These are phyloP conservation scores for Sericinus montela DNA, from an alignment of 2,888 invertebrate genomes.

Conservation along the genomic window DNA sequence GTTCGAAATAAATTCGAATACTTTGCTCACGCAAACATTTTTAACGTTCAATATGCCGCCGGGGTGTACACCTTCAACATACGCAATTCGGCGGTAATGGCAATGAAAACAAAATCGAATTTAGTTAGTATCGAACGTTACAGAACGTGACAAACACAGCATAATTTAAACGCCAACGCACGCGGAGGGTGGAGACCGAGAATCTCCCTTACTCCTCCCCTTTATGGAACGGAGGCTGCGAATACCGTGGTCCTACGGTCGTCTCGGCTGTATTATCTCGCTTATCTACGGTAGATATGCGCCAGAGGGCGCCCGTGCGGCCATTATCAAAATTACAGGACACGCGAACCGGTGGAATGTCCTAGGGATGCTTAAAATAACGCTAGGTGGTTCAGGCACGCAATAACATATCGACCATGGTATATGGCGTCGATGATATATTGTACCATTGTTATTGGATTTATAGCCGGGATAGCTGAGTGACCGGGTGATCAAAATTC, in stretches of 20 bases:
- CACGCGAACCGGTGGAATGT: conserved; percentile 25
- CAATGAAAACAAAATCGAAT: conserved; percentile 30
- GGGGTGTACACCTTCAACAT: conserved; percentile 1
- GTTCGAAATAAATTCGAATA: too few species aligned
- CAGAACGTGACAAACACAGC: conserved; percentile 35
- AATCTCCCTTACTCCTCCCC: conserved; percentile 22
- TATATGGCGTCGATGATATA: too few species aligned
- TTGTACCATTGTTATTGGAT: too few species aligned
- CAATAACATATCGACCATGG: too few species aligned
- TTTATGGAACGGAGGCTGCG: conserved; percentile 18
- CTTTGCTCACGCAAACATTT: neutral
- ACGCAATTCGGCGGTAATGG: conserved; percentile 16
- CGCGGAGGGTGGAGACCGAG: conserved; percentile 19
- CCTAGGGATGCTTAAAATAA: conserved; percentile 21
- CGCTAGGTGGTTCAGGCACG: neutral
- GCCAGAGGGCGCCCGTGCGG: conserved; percentile 30
- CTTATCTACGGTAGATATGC: conserved; percentile 42
- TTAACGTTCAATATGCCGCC: neutral
- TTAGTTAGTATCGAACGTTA: conserved; percentile 31
- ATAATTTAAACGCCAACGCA: conserved; percentile 34
- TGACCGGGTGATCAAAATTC: too few species aligned
- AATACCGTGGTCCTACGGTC: conserved; percentile 24
- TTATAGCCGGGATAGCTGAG: too few species aligned
- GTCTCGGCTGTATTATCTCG: conserved; percentile 32
- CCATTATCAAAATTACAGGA: conserved; percentile 61